These are phyloP conservation scores for Gallinago paraguaiae DNA, from an alignment of 2,113 vertebrate genomes.

Conservation along the genomic window DNA sequence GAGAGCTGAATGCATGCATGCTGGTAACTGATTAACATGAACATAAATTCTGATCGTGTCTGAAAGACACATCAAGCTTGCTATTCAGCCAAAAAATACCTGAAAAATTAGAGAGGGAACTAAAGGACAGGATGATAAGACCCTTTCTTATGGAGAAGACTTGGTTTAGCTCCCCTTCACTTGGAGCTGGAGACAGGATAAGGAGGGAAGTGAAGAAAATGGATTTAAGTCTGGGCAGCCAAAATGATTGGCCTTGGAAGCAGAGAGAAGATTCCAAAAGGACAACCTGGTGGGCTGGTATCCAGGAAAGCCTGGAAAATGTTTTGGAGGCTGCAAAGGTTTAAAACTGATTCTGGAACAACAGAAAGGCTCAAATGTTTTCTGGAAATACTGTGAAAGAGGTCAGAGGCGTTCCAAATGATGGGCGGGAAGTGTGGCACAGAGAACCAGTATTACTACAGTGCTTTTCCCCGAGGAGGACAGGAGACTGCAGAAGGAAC, in stretches of 20 bases:
- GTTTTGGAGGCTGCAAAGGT: neutral
- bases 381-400: neutral
- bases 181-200: neutral
- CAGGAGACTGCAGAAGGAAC: neutral
- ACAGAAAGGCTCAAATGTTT: neutral
- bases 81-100: neutral
- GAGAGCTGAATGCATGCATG: neutral
- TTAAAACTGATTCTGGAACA: neutral
- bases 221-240: neutral
- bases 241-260: neutral
- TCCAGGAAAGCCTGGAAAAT: neutral
- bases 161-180: neutral
- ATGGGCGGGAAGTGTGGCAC: neutral
- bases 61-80: neutral
- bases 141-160: neutral
- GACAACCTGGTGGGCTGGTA: neutral
- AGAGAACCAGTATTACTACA: neutral
- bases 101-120: neutral
- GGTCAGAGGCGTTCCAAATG: neutral
- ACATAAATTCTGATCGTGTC: neutral
- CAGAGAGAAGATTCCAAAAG: neutral
- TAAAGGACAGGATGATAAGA: neutral
- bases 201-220: neutral
- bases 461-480: neutral
- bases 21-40: neutral